Conservation (phyloP, 2,888 invertebrate species). For the Patella ulyssiponensis region DNA sequence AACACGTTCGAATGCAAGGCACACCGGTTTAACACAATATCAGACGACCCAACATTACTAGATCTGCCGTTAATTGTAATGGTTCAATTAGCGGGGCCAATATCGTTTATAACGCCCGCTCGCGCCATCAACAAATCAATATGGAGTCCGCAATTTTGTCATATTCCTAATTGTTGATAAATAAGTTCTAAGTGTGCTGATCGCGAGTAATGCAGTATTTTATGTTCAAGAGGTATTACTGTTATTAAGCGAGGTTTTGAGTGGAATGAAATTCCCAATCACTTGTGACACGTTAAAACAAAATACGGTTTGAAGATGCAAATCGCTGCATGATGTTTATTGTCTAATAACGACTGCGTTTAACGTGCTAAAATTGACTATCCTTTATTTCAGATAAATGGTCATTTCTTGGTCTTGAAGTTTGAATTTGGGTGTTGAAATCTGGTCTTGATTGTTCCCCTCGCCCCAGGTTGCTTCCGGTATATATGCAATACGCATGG, state of each 20-base stretch:
- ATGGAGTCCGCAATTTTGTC: constrained; percentile 6
- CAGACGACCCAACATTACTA: not conserved
- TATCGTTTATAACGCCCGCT: constrained; percentile 23
- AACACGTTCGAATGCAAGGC: constrained; percentile 12
- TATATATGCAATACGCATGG: too few relatives aligned
- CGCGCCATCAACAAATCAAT: constrained; percentile 15
- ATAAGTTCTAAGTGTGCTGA: constrained; percentile 9
- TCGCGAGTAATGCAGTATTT: constrained; percentile 9
- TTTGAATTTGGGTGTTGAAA: too few relatives aligned
- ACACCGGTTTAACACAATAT: constrained; percentile 3
- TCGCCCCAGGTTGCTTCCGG: too few relatives aligned
- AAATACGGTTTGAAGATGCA: constrained; percentile 2
- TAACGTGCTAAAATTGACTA: not conserved
- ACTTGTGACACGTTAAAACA: constrained; percentile 4
- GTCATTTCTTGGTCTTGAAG: too few relatives aligned
- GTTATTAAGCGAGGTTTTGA: constrained; percentile 6
- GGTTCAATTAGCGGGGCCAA: constrained; percentile 32
- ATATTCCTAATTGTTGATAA: constrained; percentile 7
- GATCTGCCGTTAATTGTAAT: constrained; percentile 21
- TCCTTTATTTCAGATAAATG: not conserved
- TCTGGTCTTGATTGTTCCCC: too few relatives aligned
- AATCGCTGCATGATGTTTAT: constrained; percentile 7
- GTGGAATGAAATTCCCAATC: constrained; percentile 13
- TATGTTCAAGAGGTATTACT: constrained; percentile 5
- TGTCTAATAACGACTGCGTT: not conserved